These are phyloP conservation scores for Rhabdomys pumilio DNA, from an alignment of 2,797 vertebrate genomes.

Conservation along the genomic window DNA sequence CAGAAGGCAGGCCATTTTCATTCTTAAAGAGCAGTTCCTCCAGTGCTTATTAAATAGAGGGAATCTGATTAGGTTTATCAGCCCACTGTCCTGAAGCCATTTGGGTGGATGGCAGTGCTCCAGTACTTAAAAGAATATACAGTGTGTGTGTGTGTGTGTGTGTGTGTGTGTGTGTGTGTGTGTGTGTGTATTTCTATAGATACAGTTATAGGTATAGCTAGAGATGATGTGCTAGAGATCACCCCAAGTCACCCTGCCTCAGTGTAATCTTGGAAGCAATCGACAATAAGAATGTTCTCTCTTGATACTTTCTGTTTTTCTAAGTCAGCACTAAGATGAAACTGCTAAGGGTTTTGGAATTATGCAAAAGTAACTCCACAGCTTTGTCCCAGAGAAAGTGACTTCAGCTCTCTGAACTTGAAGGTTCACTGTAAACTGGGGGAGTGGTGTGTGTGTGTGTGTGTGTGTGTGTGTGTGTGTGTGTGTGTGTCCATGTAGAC, in stretches of 20 bases:
- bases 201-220: neutral
- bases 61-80: conserved; percentile 32
- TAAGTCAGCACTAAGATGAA: neutral
- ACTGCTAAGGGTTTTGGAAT: neutral
- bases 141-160: too few relatives aligned
- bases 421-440: neutral
- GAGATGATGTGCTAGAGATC: neutral
- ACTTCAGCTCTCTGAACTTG: neutral
- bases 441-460: too few relatives aligned
- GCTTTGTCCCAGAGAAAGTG: neutral
- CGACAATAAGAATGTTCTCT: neutral
- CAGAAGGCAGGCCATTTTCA: conserved; percentile 60
- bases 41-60: conserved; percentile 57
- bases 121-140: conserved; percentile 47
- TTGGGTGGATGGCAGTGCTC: conserved; percentile 1
- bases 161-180: too few relatives aligned
- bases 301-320: neutral
- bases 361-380: neutral
- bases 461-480: too few relatives aligned
- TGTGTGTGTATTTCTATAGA: neutral
- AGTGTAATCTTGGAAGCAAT: neutral
- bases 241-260: neutral
- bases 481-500: neutral
- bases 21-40: conserved; percentile 66
- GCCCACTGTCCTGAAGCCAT: conserved; percentile 13